phyloP scores from a whole-genome alignment of 2,888 invertebrate genomes.

The Aethes cnicana region DNA sequence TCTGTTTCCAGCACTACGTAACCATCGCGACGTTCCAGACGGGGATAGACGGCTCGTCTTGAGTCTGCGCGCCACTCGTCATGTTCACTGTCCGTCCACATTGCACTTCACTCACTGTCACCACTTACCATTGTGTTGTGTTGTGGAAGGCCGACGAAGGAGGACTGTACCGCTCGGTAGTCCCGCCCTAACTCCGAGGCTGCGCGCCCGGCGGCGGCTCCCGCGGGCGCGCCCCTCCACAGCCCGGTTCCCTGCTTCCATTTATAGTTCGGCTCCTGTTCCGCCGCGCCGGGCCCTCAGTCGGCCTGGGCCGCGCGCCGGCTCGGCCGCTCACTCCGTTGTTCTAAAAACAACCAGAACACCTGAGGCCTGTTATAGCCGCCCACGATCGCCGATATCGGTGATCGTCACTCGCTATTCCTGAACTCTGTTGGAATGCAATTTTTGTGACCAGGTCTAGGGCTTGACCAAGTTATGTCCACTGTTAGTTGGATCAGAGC shows the following conservation, averaged over 20 bases:
- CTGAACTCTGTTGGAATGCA: slow-evolving; percentile 18
- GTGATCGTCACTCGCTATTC: slow-evolving; percentile 22
- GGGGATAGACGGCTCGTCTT: no score
- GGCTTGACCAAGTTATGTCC: no score
- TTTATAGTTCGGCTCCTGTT: slow-evolving; percentile 76
- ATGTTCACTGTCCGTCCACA: slow-evolving; percentile 42
- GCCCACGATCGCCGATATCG: slow-evolving; percentile 15
- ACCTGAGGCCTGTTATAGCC: slow-evolving; percentile 44
- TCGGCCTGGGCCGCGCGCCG: slow-evolving; percentile 48
- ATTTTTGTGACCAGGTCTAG: no score
- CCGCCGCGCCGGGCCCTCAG: slow-evolving; percentile 62
- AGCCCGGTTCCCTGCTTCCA: slow-evolving; percentile 57
- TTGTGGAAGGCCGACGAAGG: slow-evolving; percentile 75
- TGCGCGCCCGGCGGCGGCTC: slow-evolving; percentile 55
- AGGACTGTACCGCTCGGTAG: slow-evolving; percentile 78
- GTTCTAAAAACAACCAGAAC: slow-evolving; percentile 62
- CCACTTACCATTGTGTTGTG: slow-evolving; percentile 78
- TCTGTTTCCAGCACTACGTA: no score
- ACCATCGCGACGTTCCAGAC: no score
- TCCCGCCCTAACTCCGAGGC: slow-evolving; percentile 79
- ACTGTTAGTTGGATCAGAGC: no score
- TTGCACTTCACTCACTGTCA: slow-evolving; percentile 48
- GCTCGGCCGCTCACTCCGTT: slow-evolving; percentile 51
- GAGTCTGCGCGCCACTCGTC: slow-evolving; percentile 11
- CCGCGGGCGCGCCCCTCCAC: slow-evolving; percentile 53